phyloP scores from a whole-genome alignment of 2,888 invertebrate genomes.

The Eretmocerus hayati region DNA sequence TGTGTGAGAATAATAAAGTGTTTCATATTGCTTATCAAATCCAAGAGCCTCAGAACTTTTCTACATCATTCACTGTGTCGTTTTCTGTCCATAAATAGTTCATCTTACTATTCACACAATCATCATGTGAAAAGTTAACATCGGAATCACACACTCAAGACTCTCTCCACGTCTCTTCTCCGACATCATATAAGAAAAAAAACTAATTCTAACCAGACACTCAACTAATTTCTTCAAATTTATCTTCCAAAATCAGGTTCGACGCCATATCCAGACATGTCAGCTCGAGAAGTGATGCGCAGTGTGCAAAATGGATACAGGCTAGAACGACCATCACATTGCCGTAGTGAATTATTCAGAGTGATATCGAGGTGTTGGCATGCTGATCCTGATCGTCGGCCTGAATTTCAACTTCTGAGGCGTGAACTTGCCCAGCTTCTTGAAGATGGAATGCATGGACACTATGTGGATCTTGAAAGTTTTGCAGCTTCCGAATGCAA shows the following conservation, averaged over 20 bases:
- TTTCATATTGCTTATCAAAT: too few relatives aligned
- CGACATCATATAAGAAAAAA: too few relatives aligned
- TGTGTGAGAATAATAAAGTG: too few relatives aligned
- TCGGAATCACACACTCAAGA: too few relatives aligned
- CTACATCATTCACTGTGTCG: too few relatives aligned
- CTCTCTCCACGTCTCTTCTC: too few relatives aligned
- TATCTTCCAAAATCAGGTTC: constrained; percentile 66
- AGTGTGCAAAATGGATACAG: constrained; percentile 72
- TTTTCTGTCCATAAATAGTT: too few relatives aligned
- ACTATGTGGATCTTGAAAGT: constrained; percentile 63
- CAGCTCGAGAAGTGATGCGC: constrained; percentile 75
- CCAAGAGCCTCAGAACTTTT: too few relatives aligned
- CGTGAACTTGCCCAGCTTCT: constrained; percentile 56
- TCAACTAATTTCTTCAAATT: too few relatives aligned
- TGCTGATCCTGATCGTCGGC: constrained; percentile 65
- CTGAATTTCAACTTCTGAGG: constrained; percentile 61
- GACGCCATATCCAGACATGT: constrained; percentile 79
- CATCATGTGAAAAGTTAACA: too few relatives aligned
- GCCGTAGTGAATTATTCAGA: constrained; percentile 62
- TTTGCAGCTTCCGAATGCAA: constrained; percentile 57
- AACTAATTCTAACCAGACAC: too few relatives aligned
- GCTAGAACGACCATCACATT: constrained; percentile 72
- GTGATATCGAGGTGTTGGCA: constrained; percentile 60
- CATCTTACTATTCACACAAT: too few relatives aligned
- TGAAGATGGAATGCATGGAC: constrained; percentile 58